These are phyloP conservation scores for Ptychadena robeensis DNA, from an alignment of 2,797 vertebrate species.

Conservation along the genomic window DNA sequence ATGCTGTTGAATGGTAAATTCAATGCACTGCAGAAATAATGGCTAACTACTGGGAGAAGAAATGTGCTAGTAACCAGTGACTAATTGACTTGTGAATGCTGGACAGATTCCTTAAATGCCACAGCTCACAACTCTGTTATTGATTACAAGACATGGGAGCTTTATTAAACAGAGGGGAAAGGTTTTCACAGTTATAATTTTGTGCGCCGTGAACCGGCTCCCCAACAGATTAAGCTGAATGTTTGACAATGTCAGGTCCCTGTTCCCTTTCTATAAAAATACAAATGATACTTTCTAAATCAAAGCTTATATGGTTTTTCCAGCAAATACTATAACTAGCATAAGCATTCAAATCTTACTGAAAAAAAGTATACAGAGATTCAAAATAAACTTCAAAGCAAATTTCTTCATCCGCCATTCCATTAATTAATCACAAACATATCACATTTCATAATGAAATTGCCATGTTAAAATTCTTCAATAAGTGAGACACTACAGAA, in stretches of 20 bases:
- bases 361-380: not conserved
- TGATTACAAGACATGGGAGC: not conserved
- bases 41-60: not conserved
- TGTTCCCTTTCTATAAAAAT: not conserved
- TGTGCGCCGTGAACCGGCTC: not conserved
- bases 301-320: not conserved
- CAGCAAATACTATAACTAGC: not conserved
- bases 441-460: not conserved
- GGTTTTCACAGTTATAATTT: not conserved
- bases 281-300: not conserved
- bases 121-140: slow-evolving; percentile 23
- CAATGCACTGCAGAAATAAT: not conserved
- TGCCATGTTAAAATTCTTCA: no score
- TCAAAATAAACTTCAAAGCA: not conserved
- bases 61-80: not conserved
- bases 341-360: not conserved
- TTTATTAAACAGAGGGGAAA: slow-evolving; percentile 1
- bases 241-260: not conserved
- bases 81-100: not conserved
- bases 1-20: not conserved
- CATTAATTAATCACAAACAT: not conserved
- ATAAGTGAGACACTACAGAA: no score
- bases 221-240: not conserved
- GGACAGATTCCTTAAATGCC: slow-evolving; percentile 9
- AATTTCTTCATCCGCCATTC: not conserved